Conservation (phyloP, 2,797 vertebrate species). For the Chromis chromis region DNA sequence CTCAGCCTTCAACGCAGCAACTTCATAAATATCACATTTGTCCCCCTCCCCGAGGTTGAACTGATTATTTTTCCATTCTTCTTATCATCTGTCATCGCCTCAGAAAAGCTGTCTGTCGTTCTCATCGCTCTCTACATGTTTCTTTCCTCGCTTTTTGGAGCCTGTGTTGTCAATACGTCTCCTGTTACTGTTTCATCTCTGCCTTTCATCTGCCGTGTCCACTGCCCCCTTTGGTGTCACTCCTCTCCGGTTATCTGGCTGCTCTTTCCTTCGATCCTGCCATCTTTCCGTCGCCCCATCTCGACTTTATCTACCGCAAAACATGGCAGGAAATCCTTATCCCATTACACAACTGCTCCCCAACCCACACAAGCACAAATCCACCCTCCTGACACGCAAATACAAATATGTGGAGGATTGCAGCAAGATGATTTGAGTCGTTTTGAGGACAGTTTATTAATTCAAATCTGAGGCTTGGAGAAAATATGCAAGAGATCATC, state of each 20-base stretch:
- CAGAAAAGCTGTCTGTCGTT: neutral
- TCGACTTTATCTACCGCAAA: constrained; percentile 59
- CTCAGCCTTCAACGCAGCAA: neutral
- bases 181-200: constrained; percentile 56
- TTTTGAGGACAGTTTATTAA: constrained; percentile 8
- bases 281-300: constrained; percentile 45
- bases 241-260: constrained; percentile 46
- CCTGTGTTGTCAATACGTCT: constrained; percentile 42
- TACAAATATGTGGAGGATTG: constrained; percentile 11
- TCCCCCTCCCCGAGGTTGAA: neutral
- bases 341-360: constrained; percentile 60
- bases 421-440: neutral
- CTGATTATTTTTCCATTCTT: constrained; percentile 8
- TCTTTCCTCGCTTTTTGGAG: constrained; percentile 22
- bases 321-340: constrained; percentile 75
- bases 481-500: neutral
- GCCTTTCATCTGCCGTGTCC: constrained; percentile 53
- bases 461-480: constrained; percentile 4
- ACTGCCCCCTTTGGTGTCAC: constrained; percentile 31
- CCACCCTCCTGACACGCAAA: constrained; percentile 33
- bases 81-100: constrained; percentile 21
- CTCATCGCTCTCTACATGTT: constrained; percentile 6
- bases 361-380: constrained; percentile 30
- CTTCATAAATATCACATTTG: constrained; percentile 22
- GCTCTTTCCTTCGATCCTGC: constrained; percentile 24